Evolutionary conservation across 1,140 invertebrate genomes (phyloP).

Genomic region (Agrypnia vestita): DNA sequence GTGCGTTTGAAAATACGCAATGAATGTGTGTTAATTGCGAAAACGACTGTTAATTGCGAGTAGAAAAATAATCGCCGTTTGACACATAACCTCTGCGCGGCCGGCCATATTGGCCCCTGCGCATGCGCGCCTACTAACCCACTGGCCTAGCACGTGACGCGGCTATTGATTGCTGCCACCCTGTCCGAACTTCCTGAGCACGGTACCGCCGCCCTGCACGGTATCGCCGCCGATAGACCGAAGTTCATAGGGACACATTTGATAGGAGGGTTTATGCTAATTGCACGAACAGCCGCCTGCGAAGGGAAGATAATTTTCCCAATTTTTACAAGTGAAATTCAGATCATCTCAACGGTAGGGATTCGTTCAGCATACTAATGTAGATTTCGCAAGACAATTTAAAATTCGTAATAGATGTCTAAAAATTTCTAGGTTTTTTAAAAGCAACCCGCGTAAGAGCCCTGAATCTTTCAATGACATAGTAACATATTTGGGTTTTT

Average conservation of each 20-base stretch:
- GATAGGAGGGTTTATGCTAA: slow-evolving; percentile 20
- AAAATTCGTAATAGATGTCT: too few relatives aligned
- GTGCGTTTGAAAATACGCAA: too few relatives aligned
- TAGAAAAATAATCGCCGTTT: slow-evolving; percentile 7
- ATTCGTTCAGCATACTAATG: too few relatives aligned
- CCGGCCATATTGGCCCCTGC: slow-evolving; percentile 32
- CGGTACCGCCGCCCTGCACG: neutral
- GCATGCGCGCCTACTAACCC: slow-evolving; percentile 59
- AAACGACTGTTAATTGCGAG: too few relatives aligned
- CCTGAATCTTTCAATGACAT: too few relatives aligned
- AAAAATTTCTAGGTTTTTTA: too few relatives aligned
- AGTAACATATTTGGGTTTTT: too few relatives aligned
- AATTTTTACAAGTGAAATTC: too few relatives aligned
- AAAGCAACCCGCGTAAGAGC: too few relatives aligned
- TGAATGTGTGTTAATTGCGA: too few relatives aligned
- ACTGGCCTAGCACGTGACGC: slow-evolving; percentile 54
- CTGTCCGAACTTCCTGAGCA: neutral
- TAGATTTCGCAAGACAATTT: too few relatives aligned
- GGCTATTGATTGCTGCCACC: slow-evolving; percentile 56
- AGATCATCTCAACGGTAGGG: too few relatives aligned
- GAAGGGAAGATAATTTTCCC: neutral
- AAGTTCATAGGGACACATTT: slow-evolving; percentile 3
- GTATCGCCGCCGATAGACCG: slow-evolving; percentile 29
- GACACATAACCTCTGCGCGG: slow-evolving; percentile 37
- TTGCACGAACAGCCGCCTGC: neutral